A percentile compares a stretch with the other conserved stretches of the same genome.
These are phyloP conservation scores for Nemopilema nomurai DNA, from an alignment of 30 jellyfish, hydroid and myxozoan genomes.

Conservation along the genomic window DNA sequence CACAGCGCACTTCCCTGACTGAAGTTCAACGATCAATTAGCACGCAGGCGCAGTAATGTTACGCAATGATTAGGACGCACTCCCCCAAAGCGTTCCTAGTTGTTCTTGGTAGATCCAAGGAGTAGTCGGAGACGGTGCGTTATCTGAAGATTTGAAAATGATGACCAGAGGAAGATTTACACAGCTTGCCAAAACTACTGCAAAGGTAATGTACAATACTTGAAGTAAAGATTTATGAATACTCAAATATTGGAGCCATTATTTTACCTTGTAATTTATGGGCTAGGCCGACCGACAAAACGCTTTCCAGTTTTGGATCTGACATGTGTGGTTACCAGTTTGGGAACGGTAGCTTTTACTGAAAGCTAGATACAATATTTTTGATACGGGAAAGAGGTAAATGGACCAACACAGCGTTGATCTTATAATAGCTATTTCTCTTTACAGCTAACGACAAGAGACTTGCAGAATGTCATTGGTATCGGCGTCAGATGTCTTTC, in stretches of 20 bases:
- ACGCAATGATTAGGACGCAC: slow-evolving; percentile 14
- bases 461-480: slow-evolving; percentile 19
- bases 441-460: slow-evolving; percentile 53
- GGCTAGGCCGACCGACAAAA: no score
- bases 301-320: no score
- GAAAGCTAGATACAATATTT: no score
- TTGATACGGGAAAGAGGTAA: no score
- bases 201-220: slow-evolving; percentile 4
- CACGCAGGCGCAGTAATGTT: slow-evolving; percentile 45
- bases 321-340: no score
- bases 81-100: slow-evolving; percentile 59
- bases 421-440: no score
- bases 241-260: neutral
- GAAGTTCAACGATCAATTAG: neutral
- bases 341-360: no score
- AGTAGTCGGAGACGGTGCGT: slow-evolving; percentile 3
- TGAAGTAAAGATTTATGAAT: no score
- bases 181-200: slow-evolving; percentile 13
- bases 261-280: no score
- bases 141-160: neutral
- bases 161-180: slow-evolving; percentile 40
- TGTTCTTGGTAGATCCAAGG: slow-evolving; percentile 1
- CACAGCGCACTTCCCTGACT: neutral
- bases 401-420: no score
- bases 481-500: slow-evolving; percentile 56